A percentile compares a stretch with the other conserved stretches of the same genome.
These are phyloP conservation scores for Himalopsyche tibetana DNA, from an alignment of 2,888 invertebrate species.

Conservation along the genomic window DNA sequence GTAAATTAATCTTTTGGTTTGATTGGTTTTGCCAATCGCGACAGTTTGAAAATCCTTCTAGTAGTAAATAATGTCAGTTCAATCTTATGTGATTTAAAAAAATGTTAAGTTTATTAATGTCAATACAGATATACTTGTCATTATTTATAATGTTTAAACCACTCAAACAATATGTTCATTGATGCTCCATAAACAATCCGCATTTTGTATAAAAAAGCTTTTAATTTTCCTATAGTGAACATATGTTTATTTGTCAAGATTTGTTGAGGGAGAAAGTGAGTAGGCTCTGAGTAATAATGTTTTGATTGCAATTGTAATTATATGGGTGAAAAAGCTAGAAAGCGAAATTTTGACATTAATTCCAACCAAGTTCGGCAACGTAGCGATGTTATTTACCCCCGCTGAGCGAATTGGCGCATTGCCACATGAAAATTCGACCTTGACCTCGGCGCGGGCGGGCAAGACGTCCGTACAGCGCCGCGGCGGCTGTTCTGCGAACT, in stretches of 20 bases:
- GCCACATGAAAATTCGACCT: constrained; percentile 37
- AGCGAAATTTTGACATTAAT: background rate
- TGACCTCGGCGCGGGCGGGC: constrained; percentile 24
- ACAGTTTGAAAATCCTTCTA: no score
- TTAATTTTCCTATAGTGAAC: background rate
- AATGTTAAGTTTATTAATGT: no score
- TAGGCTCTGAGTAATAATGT: background rate
- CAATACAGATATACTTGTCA: no score
- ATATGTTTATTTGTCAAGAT: background rate
- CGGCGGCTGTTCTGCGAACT: constrained; percentile 10
- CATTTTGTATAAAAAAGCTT: background rate
- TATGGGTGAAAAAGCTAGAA: background rate
- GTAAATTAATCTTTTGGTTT: no score
- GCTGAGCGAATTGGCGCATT: constrained; percentile 31
- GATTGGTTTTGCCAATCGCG: no score
- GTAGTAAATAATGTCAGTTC: no score
- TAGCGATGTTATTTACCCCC: constrained; percentile 29
- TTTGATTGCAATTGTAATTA: background rate
- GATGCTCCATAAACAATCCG: background rate
- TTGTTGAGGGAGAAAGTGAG: background rate
- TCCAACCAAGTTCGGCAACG: constrained; percentile 6
- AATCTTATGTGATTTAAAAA: no score
- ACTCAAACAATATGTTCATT: no score
- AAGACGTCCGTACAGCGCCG: background rate
- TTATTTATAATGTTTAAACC: no score